Evolutionary conservation across 1,140 invertebrate species (phyloP).

Genomic region (Delia radicum): DNA sequence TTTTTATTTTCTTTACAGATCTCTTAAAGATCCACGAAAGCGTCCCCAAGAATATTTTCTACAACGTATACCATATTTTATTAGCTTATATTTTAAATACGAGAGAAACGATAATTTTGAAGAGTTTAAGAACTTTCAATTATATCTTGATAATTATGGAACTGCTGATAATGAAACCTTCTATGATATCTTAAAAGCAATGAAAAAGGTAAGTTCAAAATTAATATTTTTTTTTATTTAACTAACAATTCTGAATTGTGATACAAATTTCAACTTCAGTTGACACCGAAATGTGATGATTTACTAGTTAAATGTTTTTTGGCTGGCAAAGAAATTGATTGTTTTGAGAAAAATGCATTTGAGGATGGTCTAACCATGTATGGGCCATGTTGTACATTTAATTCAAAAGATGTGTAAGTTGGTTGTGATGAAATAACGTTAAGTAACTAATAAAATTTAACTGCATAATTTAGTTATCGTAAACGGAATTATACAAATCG

Average conservation of each 20-base stretch:
- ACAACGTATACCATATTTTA: constrained; percentile 33
- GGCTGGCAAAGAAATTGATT: constrained; percentile 36
- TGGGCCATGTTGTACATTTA: constrained; percentile 46
- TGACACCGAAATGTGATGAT: constrained; percentile 44
- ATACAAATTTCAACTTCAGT: constrained; percentile 15
- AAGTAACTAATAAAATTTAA: neutral
- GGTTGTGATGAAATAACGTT: neutral
- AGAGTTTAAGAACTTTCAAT: constrained; percentile 36
- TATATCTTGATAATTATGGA: constrained; percentile 39
- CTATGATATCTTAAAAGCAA: constrained; percentile 35
- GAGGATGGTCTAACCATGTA: constrained; percentile 36
- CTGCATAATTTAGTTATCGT: neutral
- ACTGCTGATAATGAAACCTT: constrained; percentile 40
- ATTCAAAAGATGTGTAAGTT: constrained; percentile 27
- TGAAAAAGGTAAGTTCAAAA: constrained; percentile 28
- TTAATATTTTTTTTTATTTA: neutral
- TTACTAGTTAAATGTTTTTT: constrained; percentile 41
- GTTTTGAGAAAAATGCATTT: constrained; percentile 32
- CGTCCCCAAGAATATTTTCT: constrained; percentile 35
- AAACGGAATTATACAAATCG: constrained; percentile 30
- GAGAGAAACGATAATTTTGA: constrained; percentile 29
- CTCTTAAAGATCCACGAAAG: constrained; percentile 35
- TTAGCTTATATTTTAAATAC: constrained; percentile 33
- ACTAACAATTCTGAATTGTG: neutral
- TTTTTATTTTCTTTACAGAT: constrained; percentile 35